These are phyloP conservation scores for Teleogryllus oceanicus DNA, from an alignment of 2,888 invertebrate species.

Conservation along the genomic window DNA sequence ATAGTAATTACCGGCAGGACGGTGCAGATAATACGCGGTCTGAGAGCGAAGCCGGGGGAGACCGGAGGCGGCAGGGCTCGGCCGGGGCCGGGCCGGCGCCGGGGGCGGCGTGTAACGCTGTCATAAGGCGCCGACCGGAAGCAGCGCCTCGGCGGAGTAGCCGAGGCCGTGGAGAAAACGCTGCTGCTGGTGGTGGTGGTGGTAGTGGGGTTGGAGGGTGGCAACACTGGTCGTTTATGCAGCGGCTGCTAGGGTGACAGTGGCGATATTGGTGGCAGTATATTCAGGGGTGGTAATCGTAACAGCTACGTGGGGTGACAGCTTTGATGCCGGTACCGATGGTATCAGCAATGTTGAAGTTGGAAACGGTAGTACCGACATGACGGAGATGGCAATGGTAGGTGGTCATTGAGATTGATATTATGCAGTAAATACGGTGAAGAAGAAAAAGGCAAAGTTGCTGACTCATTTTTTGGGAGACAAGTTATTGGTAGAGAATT, in stretches of 20 bases:
- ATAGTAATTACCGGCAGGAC: constrained; percentile 9
- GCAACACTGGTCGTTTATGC: neutral
- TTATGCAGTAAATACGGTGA: too few relatives aligned
- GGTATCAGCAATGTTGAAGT: too few relatives aligned
- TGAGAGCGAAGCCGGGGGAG: neutral
- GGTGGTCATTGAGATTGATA: too few relatives aligned
- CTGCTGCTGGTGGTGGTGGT: neutral
- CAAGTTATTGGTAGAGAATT: too few relatives aligned
- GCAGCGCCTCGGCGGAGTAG: neutral
- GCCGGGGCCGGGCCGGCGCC: neutral
- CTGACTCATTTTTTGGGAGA: too few relatives aligned
- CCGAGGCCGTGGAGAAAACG: too few relatives aligned
- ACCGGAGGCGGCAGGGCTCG: neutral
- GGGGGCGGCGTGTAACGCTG: constrained; percentile 1
- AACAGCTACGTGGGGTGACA: neutral
- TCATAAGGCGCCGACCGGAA: neutral
- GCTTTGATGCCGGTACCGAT: too few relatives aligned
- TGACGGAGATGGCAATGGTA: too few relatives aligned
- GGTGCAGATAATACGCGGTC: neutral
- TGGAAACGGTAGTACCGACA: too few relatives aligned
- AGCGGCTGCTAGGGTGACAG: neutral
- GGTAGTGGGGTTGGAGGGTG: neutral
- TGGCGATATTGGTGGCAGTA: neutral
- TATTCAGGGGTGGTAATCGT: neutral
- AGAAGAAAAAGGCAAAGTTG: too few relatives aligned